Evolutionary conservation across 2,888 invertebrate species (phyloP), one percentile per base, ranked within the genome.

Genomic region (Scaeva pyrastri): DNA sequence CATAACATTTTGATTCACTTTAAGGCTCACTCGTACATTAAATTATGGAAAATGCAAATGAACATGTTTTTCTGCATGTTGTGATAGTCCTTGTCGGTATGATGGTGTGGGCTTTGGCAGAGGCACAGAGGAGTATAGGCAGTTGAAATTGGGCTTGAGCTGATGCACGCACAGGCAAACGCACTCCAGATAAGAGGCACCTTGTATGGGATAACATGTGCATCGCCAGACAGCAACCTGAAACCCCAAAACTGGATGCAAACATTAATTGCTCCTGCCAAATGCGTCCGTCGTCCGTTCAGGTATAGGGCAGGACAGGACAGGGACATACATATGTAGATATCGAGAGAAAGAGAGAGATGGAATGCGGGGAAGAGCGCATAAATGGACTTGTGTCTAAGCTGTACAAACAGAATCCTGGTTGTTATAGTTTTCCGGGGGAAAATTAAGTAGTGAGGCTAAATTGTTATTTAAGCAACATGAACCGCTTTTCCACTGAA

Each of bases 21-120:
- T 64, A 84, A 84, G 75, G 79, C 68, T 68, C 66, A 45, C 36
- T 66, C 68, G 75, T 19, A 74, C 79, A 79, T 84, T 78, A 72
- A 84, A 84, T 84, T 84, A 84, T 83, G 75, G 79, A 75, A 79
- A 75, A 71, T 75, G 74, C 43, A 79, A 84, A 79, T 66, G 75
- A 75, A 79, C 79, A 75, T 70, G 73, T 78, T 73, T 68, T 56
- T 64, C 83, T 64, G 64, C 58, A 74, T 74, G 75, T 66, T 41
- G 71, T 79, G 75, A 74, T 64, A 78, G 77, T 83, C 72, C 66
- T 78, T 77, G 70, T 43, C 55, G 41, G 14, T 14, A 56, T n/a
- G n/a, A n/a, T n/a, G n/a, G n/a, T n/a, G n/a, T n/a, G n/a, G n/a
- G n/a, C n/a, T n/a, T n/a, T n/a, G n/a, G n/a, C n/a, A n/a, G 10